phyloP scores from a whole-genome alignment of 2,113 vertebrate species.

The Datnioides undecimradiatus region DNA sequence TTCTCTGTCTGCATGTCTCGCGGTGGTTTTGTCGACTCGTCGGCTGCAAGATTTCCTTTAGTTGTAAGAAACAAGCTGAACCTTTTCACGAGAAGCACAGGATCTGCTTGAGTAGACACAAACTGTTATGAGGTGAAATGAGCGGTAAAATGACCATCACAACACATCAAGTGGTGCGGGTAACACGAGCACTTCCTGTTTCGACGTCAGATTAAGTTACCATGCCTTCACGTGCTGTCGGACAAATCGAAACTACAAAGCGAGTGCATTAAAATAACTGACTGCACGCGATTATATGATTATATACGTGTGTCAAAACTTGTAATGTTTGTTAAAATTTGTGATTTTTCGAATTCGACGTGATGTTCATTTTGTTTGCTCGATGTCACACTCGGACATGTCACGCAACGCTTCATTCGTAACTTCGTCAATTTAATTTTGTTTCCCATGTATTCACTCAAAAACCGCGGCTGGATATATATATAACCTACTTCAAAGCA shows the following conservation, averaged over 20 bases:
- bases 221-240: slow-evolving; percentile 25
- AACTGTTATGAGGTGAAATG: background rate
- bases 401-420: too few species aligned
- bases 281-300: background rate
- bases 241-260: background rate
- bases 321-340: background rate
- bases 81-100: background rate
- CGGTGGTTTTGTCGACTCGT: background rate
- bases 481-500: background rate
- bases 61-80: background rate
- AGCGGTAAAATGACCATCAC: background rate
- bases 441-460: background rate
- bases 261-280: background rate
- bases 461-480: too few species aligned
- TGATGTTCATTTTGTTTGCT: background rate
- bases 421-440: background rate
- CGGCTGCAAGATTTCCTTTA: background rate
- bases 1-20: slow-evolving; percentile 49
- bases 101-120: background rate
- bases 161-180: background rate
- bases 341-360: background rate
- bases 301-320: background rate
- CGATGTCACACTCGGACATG: background rate
- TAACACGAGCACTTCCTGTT: slow-evolving; percentile 50
- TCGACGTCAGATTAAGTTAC: slow-evolving; percentile 38